Conservation (phyloP, 2,888 invertebrate species). For the Cephus pulcher region DNA sequence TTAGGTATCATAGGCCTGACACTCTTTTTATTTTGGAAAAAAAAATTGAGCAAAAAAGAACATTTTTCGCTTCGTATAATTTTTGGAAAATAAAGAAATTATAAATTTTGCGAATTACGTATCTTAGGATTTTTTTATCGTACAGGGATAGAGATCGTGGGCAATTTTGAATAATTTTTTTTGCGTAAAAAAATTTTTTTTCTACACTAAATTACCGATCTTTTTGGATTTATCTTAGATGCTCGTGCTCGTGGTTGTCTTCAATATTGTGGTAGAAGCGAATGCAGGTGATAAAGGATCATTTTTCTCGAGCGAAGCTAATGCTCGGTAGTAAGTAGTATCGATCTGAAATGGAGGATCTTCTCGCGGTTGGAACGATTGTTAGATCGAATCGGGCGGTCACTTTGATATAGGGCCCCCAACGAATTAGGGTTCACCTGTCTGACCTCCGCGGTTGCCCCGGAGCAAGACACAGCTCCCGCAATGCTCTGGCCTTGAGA, state of each 20-base stretch:
- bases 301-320: not conserved
- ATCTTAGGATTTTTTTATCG: not conserved
- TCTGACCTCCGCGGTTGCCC: slow-evolving; percentile 36
- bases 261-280: not conserved
- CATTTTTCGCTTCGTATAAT: not conserved
- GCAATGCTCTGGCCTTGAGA: slow-evolving; percentile 23
- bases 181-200: not conserved
- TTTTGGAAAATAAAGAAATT: not conserved
- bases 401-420: slow-evolving; percentile 45
- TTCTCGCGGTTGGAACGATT: not conserved
- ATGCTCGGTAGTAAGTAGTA: not conserved
- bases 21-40: not conserved
- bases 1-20: not conserved
- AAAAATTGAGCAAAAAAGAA: not conserved
- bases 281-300: not conserved
- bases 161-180: not conserved
- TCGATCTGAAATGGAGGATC: not conserved
- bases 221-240: not conserved
- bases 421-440: slow-evolving; percentile 50
- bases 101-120: not conserved
- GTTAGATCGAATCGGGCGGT: slow-evolving; percentile 1
- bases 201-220: not conserved
- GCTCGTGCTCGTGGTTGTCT: not conserved
- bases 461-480: slow-evolving; percentile 20
- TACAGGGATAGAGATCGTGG: not conserved